Base-by-base conservation (phyloP, 2,797 vertebrate species). In the Coccyzus lansbergi region DNA sequence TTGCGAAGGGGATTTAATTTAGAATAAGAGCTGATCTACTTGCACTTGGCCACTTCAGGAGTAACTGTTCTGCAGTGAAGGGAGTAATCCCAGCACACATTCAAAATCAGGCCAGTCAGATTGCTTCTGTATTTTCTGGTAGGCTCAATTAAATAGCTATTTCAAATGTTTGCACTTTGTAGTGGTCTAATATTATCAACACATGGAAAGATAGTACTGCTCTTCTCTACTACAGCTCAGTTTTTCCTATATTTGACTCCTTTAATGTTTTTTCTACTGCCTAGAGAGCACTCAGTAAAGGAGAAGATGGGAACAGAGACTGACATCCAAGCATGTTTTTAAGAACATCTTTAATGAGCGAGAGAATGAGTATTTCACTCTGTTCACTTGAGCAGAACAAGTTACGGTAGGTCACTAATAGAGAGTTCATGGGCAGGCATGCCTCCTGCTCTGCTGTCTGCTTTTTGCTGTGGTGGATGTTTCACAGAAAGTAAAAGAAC, bases 101-200 rank as follows among this genome's bases (percentile, higher is more conserved):
- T 70, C 63, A 59, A 86, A 95, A 92, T 84, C 67, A 90, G 88
- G 86, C 56, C 84, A 83, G 52, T 76, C 22, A 33, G 28, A 62
- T 71, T 87, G 79, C 52, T 89, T 85, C 76, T 89, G 26, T 52
- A 53, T 85, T 87, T 92, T 42, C 20, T 25, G 9, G 53, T 49
- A 71, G 49, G 46, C 48, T 89, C 44, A 24, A 46, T 76, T 87
- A 63, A 91, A 38, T 56, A 83, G 34, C 56, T 77, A 5, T 70
- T 89, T 83, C 33, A 87, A 77, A 70, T 51, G 19, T 69, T 85
- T 69, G 58, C 9, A 10, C 14, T 86, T 63, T 44, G 16, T 46
- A 48, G 21, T 85, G 52, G 5, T 69, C 20, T 48, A 48, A 48
- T 48, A 29, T 38, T 81, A 46, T 20, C 62, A 75, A 21, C 51